Percentiles rank a stretch among this genome's conserved stretches.
phyloP scores from a whole-genome alignment of 2,888 invertebrate species.

The Cremastinae sp. region DNA sequence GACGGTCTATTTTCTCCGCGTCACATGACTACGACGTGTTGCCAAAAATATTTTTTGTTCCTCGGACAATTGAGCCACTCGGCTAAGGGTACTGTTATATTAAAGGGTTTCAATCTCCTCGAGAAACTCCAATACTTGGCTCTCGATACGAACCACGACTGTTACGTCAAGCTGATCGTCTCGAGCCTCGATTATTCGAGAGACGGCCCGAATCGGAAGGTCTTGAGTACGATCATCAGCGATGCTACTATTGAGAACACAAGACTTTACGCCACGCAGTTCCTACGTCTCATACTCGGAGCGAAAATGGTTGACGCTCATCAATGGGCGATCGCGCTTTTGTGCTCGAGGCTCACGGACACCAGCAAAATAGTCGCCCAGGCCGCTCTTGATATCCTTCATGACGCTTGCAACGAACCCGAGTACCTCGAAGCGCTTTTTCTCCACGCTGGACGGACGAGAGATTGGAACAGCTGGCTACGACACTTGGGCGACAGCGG shows the following conservation, averaged over 20 bases:
- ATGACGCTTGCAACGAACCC: constrained; percentile 94
- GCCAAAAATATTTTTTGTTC: constrained; percentile 96
- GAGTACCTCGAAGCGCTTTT: constrained; percentile 73
- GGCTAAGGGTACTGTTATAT: constrained; percentile 85
- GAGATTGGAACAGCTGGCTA: constrained; percentile 79
- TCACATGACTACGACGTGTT: constrained; percentile 93
- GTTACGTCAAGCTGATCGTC: constrained; percentile 95
- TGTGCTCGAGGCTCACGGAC: constrained; percentile 93
- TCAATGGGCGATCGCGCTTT: constrained; percentile 92
- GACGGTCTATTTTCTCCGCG: constrained; percentile 94
- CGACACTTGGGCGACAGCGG: constrained; percentile 82
- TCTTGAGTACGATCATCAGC: constrained; percentile 83
- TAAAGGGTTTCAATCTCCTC: constrained; percentile 82
- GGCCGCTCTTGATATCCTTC: constrained; percentile 90
- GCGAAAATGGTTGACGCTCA: constrained; percentile 88
- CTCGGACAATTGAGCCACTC: constrained; percentile 92
- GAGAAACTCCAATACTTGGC: constrained; percentile 87
- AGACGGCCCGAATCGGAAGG: constrained; percentile 86
- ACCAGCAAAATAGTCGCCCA: constrained; percentile 89
- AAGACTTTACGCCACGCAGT: constrained; percentile 94
- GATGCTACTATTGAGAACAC: constrained; percentile 81
- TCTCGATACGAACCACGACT: constrained; percentile 91
- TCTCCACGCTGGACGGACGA: constrained; percentile 68
- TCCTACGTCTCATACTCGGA: constrained; percentile 92
- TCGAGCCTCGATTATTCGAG: constrained; percentile 94